These are phyloP conservation scores for Chrysopilus asiliformis DNA, from an alignment of 2,888 invertebrate species.

Conservation along the genomic window DNA sequence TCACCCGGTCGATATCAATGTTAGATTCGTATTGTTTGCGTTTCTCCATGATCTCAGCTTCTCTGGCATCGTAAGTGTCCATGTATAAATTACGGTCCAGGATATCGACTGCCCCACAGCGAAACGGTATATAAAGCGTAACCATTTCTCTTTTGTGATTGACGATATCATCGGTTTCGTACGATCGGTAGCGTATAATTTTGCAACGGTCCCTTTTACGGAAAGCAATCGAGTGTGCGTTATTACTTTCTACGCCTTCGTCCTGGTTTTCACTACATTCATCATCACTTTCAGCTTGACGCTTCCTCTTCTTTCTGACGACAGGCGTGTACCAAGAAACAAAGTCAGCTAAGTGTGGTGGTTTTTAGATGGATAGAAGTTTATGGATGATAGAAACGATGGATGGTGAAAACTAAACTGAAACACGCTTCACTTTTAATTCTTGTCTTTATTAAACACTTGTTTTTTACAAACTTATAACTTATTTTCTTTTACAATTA, in stretches of 20 bases:
- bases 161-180: slow-evolving; percentile 23
- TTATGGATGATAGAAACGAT: too few species aligned
- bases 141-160: slow-evolving; percentile 22
- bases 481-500: too few species aligned
- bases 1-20: slow-evolving; percentile 21
- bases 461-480: too few species aligned
- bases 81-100: slow-evolving; percentile 14
- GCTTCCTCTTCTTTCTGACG: slow-evolving; percentile 13
- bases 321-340: too few species aligned
- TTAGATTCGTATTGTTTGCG: slow-evolving; percentile 17
- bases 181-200: slow-evolving; percentile 25
- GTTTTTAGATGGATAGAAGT: too few species aligned
- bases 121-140: slow-evolving; percentile 23
- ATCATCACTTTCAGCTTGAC: slow-evolving; percentile 24
- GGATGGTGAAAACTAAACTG: too few species aligned
- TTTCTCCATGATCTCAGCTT: slow-evolving; percentile 12
- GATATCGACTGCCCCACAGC: slow-evolving; percentile 14
- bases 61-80: slow-evolving; percentile 13
- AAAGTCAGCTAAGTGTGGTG: too few species aligned
- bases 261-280: slow-evolving; percentile 15
- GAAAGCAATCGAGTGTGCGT: too few species aligned
- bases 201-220: too few species aligned
- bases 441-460: too few species aligned
- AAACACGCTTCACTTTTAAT: too few species aligned
- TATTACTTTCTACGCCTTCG: slow-evolving; percentile 14